A percentile compares a stretch with the other conserved stretches of the same genome.
Evolutionary conservation across 2,888 invertebrate species (phyloP).

Genomic region (Ommatoiulus sabulosus): DNA sequence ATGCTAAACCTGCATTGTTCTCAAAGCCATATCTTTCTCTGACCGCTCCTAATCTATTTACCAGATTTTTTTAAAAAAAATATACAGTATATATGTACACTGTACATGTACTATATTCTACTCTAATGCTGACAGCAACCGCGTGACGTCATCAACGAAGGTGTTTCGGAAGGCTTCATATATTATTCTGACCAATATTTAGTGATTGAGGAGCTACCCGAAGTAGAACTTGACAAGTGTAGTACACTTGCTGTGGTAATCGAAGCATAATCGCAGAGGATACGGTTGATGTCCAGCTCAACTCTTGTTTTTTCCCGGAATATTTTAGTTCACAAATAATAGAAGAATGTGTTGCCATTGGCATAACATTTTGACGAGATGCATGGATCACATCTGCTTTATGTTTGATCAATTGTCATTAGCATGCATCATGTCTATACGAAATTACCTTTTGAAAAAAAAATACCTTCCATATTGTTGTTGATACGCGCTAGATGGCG

Average conservation of each 20-base stretch:
- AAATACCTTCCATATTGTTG: neutral
- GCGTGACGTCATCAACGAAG: neutral
- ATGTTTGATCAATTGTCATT: neutral
- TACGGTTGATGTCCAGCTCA: too few species aligned
- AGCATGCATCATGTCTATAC: neutral
- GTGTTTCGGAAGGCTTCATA: too few species aligned
- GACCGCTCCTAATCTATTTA: neutral
- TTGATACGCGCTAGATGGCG: neutral
- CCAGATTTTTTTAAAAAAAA: neutral
- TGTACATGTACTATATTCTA: neutral
- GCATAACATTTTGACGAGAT: too few species aligned
- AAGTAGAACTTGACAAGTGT: neutral
- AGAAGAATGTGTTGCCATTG: too few species aligned
- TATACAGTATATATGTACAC: neutral
- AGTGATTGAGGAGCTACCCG: too few species aligned
- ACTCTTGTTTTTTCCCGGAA: too few species aligned
- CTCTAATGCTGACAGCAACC: too few species aligned
- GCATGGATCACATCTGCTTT: neutral
- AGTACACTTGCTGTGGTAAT: too few species aligned
- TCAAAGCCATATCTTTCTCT: neutral
- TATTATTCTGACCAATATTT: too few species aligned
- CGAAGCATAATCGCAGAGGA: too few species aligned
- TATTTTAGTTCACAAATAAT: too few species aligned
- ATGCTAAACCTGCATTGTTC: slow-evolving; percentile 13
- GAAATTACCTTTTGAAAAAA: neutral